These are phyloP conservation scores for rabbit (Oryctolagus cuniculus) DNA, from an alignment of 2,113 vertebrate genomes.

Conservation along the genomic window mOryCun1.1 NC_091447.1:48072501-48073000, in stretches of 20 bases:
- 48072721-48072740: constrained; percentile 9
- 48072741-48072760: constrained; percentile 13
- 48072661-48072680: background rate
- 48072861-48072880: background rate
- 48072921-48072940: background rate
- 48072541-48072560: constrained; percentile 6
- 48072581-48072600: background rate
- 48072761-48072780: constrained; percentile 12
- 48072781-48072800: background rate
- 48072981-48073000: no score
- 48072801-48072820: background rate
- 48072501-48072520: background rate
- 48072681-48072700: background rate
- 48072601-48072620: background rate
- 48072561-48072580: constrained; percentile 14
- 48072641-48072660: background rate
- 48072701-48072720: constrained; percentile 15
- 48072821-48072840: background rate
- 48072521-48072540: constrained; percentile 23
- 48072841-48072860: background rate
- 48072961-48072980: no score
- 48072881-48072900: background rate
- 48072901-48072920: background rate
- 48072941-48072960: background rate
- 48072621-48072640: background rate